Percentiles rank a stretch among this genome's conserved stretches.
These are phyloP conservation scores for Amazona guildingii DNA, from an alignment of 2,113 vertebrate genomes.

Conservation along the genomic window DNA sequence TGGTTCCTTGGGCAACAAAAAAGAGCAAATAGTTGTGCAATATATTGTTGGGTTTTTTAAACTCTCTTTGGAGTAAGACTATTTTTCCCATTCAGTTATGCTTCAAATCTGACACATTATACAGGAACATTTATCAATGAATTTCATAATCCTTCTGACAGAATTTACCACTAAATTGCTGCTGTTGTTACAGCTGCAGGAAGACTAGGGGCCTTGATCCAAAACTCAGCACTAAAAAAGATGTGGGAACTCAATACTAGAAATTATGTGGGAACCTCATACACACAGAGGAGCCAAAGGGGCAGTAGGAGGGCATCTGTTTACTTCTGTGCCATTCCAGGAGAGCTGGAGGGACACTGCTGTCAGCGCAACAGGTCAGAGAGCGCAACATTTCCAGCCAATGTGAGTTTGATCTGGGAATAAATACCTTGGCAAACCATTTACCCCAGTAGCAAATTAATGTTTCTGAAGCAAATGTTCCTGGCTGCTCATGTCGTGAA, in stretches of 20 bases:
- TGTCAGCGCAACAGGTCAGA: not conserved
- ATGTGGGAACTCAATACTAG: constrained; percentile 36
- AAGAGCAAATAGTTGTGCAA: not conserved
- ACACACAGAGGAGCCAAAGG: not conserved
- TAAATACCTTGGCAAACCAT: not conserved
- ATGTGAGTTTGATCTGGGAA: not conserved
- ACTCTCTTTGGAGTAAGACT: not conserved
- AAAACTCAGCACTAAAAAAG: constrained; percentile 42
- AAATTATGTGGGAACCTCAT: constrained; percentile 26
- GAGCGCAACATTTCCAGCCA: not conserved
- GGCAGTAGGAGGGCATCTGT: not conserved
- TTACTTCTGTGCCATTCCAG: not conserved
- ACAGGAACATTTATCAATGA: constrained; percentile 47
- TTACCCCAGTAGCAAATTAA: not conserved
- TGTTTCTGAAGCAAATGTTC: not conserved
- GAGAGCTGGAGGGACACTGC: not conserved
- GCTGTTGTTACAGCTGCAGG: constrained; percentile 68
- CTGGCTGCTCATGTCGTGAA: not conserved
- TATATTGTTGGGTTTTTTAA: not conserved
- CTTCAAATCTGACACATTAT: constrained; percentile 5
- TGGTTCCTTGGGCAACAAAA: not conserved
- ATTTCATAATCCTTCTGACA: constrained; percentile 63
- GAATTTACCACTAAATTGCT: constrained; percentile 55
- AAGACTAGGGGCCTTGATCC: constrained; percentile 35
- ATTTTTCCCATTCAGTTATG: constrained; percentile 9